These are phyloP conservation scores for Yoshiicerus persimilis DNA, from an alignment of 1,140 invertebrate species.

Conservation along the genomic window DNA sequence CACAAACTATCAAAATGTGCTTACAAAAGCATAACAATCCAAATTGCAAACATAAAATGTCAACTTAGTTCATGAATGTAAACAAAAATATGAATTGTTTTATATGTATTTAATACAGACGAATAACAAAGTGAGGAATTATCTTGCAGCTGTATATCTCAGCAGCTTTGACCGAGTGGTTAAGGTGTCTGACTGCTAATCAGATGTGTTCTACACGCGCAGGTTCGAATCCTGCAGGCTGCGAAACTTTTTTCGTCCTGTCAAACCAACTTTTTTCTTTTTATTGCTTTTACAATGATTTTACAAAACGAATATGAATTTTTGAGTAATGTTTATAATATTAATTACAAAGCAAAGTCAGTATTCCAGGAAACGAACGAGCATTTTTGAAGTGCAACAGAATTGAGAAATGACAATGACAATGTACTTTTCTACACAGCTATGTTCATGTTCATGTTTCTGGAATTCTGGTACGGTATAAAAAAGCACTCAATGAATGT, in stretches of 20 bases:
- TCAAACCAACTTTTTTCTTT: neutral
- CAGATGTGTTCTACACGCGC: slow-evolving; percentile 59
- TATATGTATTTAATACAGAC: neutral
- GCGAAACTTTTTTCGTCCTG: slow-evolving; percentile 36
- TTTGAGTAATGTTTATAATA: no score
- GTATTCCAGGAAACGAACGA: no score
- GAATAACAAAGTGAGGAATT: neutral
- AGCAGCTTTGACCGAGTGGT: slow-evolving; percentile 60
- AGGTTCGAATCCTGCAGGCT: slow-evolving; percentile 60
- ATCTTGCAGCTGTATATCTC: neutral
- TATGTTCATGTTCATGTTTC: no score
- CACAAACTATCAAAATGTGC: neutral
- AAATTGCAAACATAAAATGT: neutral
- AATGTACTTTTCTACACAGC: no score
- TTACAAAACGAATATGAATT: no score
- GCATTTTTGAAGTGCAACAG: no score
- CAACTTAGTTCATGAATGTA: neutral
- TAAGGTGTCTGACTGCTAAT: slow-evolving; percentile 61
- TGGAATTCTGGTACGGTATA: no score
- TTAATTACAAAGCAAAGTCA: no score
- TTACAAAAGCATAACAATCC: neutral
- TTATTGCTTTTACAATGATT: neutral
- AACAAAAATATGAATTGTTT: neutral
- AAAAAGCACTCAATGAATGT: no score
- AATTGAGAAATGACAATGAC: no score